These are phyloP conservation scores for Aphyosemion australe DNA, from an alignment of 2,113 vertebrate species.

Conservation along the genomic window DNA sequence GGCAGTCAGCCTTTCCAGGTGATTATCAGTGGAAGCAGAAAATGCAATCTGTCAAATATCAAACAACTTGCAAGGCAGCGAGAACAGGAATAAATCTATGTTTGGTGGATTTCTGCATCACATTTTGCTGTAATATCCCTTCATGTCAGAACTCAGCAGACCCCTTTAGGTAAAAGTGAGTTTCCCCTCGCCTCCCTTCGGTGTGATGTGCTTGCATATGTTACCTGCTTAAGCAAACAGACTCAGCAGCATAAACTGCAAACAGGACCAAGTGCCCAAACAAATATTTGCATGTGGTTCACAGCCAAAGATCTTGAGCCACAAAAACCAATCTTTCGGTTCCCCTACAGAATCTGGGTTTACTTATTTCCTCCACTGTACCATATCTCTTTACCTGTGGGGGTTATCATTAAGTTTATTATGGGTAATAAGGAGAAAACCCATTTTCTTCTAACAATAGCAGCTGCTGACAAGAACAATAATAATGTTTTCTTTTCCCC, in stretches of 20 bases:
- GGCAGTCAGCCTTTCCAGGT: slow-evolving; percentile 11
- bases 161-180: not conserved
- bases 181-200: slow-evolving; percentile 29
- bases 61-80: not conserved
- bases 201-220: slow-evolving; percentile 64
- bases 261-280: slow-evolving; percentile 64
- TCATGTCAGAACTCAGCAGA: slow-evolving; percentile 36
- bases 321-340: slow-evolving; percentile 52
- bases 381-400: slow-evolving; percentile 15
- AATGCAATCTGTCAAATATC: slow-evolving; percentile 10
- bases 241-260: slow-evolving; percentile 49
- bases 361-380: slow-evolving; percentile 17
- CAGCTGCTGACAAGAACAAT: slow-evolving; percentile 27
- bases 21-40: slow-evolving; percentile 20
- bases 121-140: slow-evolving; percentile 39
- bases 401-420: slow-evolving; percentile 44
- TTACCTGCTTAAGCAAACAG: slow-evolving; percentile 69
- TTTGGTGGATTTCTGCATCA: slow-evolving; percentile 39
- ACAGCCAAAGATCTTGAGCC: slow-evolving; percentile 62
- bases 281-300: slow-evolving; percentile 76
- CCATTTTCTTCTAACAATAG: slow-evolving; percentile 19
- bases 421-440: slow-evolving; percentile 26
- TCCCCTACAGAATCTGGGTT: slow-evolving; percentile 47
- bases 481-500: not conserved
- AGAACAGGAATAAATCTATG: slow-evolving; percentile 7